Conservation (phyloP, 2,797 vertebrate genomes). For the Apogon talboti region DNA sequence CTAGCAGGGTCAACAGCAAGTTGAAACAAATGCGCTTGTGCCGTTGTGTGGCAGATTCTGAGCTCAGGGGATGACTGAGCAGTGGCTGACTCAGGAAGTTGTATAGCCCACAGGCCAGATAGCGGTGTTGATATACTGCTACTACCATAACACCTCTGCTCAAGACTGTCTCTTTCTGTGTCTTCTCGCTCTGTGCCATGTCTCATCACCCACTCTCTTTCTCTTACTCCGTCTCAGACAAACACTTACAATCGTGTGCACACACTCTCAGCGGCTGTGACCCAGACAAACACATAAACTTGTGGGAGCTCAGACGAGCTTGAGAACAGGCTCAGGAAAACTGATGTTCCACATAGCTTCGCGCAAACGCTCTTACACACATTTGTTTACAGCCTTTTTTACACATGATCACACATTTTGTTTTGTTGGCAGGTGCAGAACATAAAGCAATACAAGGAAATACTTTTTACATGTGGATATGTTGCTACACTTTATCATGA, state of each 20-base stretch:
- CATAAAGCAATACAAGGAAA: constrained; percentile 1
- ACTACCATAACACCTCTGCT: constrained; percentile 54
- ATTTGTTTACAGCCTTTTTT: constrained; percentile 35
- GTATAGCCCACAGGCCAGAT: constrained; percentile 65
- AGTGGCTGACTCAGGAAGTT: constrained; percentile 37
- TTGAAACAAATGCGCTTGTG: constrained; percentile 54
- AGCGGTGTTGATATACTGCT: constrained; percentile 52
- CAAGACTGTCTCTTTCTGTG: constrained; percentile 25
- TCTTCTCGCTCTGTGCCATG: constrained; percentile 37
- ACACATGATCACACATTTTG: constrained; percentile 13
- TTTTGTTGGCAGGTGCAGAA: constrained; percentile 13
- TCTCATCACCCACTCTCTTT: constrained; percentile 46
- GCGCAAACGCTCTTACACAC: constrained; percentile 14
- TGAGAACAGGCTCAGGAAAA: constrained; percentile 43
- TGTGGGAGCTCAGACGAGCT: constrained; percentile 55
- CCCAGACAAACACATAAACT: constrained; percentile 58
- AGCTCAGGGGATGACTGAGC: constrained; percentile 41
- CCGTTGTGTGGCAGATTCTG: constrained; percentile 22
- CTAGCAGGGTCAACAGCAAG: constrained; percentile 55
- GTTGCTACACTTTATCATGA: neutral
- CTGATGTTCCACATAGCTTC: constrained; percentile 39
- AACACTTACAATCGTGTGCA: constrained; percentile 48
- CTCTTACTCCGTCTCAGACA: constrained; percentile 49
- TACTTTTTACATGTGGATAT: neutral
- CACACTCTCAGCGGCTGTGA: constrained; percentile 29